Evolutionary conservation across 2,888 invertebrate genomes (phyloP).

Genomic region (Lacanobia oleracea): DNA sequence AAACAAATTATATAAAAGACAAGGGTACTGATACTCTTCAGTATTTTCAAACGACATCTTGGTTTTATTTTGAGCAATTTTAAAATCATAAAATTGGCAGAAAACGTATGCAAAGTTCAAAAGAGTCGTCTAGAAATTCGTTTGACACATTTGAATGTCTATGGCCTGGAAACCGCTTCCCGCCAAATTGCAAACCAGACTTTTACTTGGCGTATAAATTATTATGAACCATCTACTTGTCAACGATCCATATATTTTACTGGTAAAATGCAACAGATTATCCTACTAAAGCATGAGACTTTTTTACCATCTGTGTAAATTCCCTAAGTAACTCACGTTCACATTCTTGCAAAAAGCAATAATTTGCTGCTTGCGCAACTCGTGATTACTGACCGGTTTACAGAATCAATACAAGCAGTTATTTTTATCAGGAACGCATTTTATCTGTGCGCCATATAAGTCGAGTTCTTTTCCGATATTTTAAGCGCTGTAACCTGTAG

Average conservation of each 20-base stretch:
- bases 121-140: constrained; percentile 14
- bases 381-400: constrained; percentile 48
- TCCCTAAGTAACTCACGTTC: constrained; percentile 24
- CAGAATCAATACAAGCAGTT: constrained; percentile 59
- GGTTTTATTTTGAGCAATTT: constrained; percentile 29
- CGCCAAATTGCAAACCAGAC: not conserved
- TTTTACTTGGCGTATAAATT: too few species aligned
- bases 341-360: constrained; percentile 36
- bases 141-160: constrained; percentile 11
- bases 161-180: not conserved
- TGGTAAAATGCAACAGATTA: too few species aligned
- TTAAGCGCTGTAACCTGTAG: constrained; percentile 26
- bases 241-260: too few species aligned
- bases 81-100: constrained; percentile 29
- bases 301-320: too few species aligned
- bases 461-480: constrained; percentile 49
- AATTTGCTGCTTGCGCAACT: constrained; percentile 54
- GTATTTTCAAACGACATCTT: constrained; percentile 21
- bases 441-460: constrained; percentile 57
- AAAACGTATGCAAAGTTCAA: constrained; percentile 12
- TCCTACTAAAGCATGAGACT: too few species aligned
- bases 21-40: constrained; percentile 17
- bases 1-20: constrained; percentile 33
- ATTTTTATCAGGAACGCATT: constrained; percentile 67
- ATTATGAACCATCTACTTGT: too few species aligned